Base-by-base conservation (phyloP, 2,888 invertebrate genomes). In the Eupithecia abbreviata region DNA sequence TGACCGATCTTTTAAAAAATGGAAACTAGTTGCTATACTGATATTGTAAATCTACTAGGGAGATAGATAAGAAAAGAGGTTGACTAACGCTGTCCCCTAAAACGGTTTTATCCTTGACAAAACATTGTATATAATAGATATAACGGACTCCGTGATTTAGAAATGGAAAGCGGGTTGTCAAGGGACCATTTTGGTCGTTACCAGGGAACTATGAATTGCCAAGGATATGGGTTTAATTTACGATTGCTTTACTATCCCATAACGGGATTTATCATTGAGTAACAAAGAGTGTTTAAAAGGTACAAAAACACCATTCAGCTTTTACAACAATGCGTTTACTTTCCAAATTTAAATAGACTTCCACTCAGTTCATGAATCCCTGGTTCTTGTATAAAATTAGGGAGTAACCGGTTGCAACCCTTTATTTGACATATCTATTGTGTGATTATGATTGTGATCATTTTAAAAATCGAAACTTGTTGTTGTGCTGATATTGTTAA, bases 101-200 rank as follows among this genome's bases (percentile, higher is more conserved):
- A 47, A 30, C 30, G 9, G 41, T 66, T 66, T 1, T 71, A 42
- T 41, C 0, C 49, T 49, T 51, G 42, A 55, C 55, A 41, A 41
- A 41, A 15, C 9, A 72, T 62, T 47, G 18, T 65, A 43, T 51
- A 42, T 6, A 43, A 18, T 72, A 4, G 4, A 51, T 58, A 45
- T 58, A 68, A 68, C 30, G 41, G 69, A 47, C n/a, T 41, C n/a
- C 2, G 55, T 55, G 12, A 42, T 12, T 65, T 51, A 43, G 47
- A 73, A 76, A 73, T 45, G 2, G 73, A 76, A 73, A 76, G 66
- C n/a, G 45, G 47, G 74, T 74, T 72, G 77, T 65, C 51, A 74
- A 42, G 74, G 13, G 65, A 69, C 5, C 4, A 45, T 72, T 72
- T 42, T 67, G 67, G 67, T 30, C n/a, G 9, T 4, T 75, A 78